Base-by-base conservation (phyloP, 2,888 invertebrate genomes). In the Heliconius charithonia region DNA sequence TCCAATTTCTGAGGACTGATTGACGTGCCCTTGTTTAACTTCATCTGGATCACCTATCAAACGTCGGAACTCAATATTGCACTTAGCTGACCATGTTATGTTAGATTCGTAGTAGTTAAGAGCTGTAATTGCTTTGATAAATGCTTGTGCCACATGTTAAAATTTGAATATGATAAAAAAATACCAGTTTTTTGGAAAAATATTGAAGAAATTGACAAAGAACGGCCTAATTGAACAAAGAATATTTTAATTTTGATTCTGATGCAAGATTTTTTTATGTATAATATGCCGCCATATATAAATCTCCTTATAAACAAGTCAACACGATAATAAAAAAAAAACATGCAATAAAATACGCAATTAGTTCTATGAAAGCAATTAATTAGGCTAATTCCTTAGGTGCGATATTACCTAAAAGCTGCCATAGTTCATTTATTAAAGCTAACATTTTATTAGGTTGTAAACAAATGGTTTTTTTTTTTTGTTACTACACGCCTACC, bases 371-470 rank as follows among this genome's bases (percentile, higher is more conserved):
- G 32, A 29, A 25, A 37, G 45, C 19, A 45, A 77, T 77, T 77
- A 77, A 77, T 77, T 71, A 77, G 37, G 19, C 51, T 71, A 77
- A 77, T 51, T 71, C 19, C n/a, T 72, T 27, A 71, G 76, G 76
- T 76, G 71, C 45, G 70, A 62, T 77, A 65, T 62, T 63, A n/a
- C 37, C 56, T 32, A 71, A 56, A 71, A 29, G 51, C 27, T 71
- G 51, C 29, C 13, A 66, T 66, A 51, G 59, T 16, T 16, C 27
- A 73, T 62, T 62, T 32, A 62, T 73, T 41, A 73, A 32, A 10
- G 62, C 37, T 73, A 22, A 51, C 72, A 73, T 27, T 74, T 74
- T 63, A 63, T 74, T 63, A 63, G 73, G 63, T 62, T 59, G 59
- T 73, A 73, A 73, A 73, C 73, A 62, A 62, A 41, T 62, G 37